phyloP scores from a whole-genome alignment of 2,113 vertebrate species.

The Dermatemys mawii region DNA sequence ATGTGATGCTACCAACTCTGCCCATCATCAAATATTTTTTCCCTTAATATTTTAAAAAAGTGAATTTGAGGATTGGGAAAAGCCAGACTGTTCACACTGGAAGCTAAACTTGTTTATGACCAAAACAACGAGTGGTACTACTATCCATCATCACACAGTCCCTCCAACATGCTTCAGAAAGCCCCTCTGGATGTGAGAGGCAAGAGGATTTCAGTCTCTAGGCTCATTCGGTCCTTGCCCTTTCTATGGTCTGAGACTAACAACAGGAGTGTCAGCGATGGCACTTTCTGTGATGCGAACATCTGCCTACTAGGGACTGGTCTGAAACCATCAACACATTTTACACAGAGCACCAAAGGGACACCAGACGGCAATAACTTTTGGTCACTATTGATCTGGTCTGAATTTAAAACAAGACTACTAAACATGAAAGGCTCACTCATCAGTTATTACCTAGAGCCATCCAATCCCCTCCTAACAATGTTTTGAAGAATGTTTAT shows the following conservation, averaged over 20 bases:
- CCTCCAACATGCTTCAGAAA: background rate
- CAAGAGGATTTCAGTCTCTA: background rate
- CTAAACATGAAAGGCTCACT: background rate
- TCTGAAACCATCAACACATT: background rate
- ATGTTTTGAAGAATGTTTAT: background rate
- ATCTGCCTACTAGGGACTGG: background rate
- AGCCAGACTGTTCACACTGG: background rate
- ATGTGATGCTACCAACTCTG: background rate
- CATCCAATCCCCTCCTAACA: background rate
- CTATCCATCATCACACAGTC: background rate
- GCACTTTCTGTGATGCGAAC: background rate
- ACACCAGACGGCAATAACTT: background rate
- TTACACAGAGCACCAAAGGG: background rate
- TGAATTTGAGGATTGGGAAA: background rate
- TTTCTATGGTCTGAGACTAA: background rate
- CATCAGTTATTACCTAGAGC: background rate
- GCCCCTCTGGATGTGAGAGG: too few relatives aligned
- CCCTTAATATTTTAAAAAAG: background rate
- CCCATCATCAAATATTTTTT: background rate
- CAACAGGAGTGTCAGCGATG: background rate
- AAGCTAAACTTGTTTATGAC: background rate
- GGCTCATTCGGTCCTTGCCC: background rate
- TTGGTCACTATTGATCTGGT: background rate
- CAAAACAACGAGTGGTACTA: background rate
- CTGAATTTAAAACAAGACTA: background rate